Base-by-base conservation (phyloP, 2,797 vertebrate species). In the Schizopygopsis pylzovi region DNA sequence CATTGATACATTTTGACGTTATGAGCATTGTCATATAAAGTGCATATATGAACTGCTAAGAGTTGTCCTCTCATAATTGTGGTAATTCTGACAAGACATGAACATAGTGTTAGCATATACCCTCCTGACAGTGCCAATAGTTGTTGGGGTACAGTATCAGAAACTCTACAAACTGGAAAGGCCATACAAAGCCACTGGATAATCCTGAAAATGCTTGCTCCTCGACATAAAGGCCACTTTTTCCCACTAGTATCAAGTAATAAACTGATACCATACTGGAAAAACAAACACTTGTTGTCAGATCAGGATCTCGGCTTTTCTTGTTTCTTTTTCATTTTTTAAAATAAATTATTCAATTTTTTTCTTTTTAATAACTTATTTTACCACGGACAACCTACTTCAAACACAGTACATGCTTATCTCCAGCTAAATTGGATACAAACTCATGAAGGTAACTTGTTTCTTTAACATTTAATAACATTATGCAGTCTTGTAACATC, bases 181-280 rank as follows among this genome's bases (percentile, higher is more conserved):
- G 63, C 71, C 77, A 15, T 52, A 81, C 43, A 12, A 72, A 87
- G 71, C 52, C 84, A 45, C 75, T 71, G 82, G 82, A 73, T 75
- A 86, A 81, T 88, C 77, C 73, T 75, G 81, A 87, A 85, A 78
- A 89, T 71, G 75, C 85, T 84, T 88, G 61, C 79, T 89, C 82
- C 68, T 86, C 78, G 12, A 83, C 76, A 89, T 83, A 86, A 90
- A 90, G 88, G 89, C 89, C 89, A 90, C 89, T 54, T 73, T 85
- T 89, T 82, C 70, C 86, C 63, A 79, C 68, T 73, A 86, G 87
- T 87, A 89, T 79, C 88, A 79, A 71, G 80, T 39, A 84, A 33
- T 82, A 25, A 87, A 76, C 39, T n/a, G 54, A 85, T 86, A 86
- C 87, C 68, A 78, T 59, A 75, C 20, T 43, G 61, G 63, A 22